These are phyloP conservation scores for Bombylius discolor DNA, from an alignment of 2,888 invertebrate genomes.

Conservation along the genomic window DNA sequence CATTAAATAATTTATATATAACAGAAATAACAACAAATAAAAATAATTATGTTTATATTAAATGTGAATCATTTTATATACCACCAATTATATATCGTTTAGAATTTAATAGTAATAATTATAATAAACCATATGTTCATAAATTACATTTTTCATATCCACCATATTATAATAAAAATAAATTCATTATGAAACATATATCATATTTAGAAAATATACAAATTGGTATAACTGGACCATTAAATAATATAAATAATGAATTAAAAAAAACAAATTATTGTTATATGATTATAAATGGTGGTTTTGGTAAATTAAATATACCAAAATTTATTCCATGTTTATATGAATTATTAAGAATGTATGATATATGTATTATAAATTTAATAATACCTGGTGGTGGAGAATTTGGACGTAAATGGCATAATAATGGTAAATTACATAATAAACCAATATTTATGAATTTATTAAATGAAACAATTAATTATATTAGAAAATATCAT, in stretches of 20 bases:
- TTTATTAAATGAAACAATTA: neutral
- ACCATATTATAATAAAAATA: too few relatives aligned
- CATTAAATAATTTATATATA: neutral
- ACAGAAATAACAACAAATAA: neutral
- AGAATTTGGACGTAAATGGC: neutral
- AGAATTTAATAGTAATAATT: neutral
- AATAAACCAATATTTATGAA: neutral
- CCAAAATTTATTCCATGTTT: neutral
- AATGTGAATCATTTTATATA: neutral
- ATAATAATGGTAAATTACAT: neutral
- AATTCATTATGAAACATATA: too few relatives aligned
- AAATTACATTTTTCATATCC: too few relatives aligned
- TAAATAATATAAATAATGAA: too few relatives aligned
- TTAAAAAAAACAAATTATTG: neutral
- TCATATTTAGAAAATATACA: too few relatives aligned
- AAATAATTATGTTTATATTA: neutral
- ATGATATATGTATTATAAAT: neutral
- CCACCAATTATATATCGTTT: neutral
- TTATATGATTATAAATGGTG: neutral
- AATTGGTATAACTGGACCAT: too few relatives aligned
- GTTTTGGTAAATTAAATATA: neutral
- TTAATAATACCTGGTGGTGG: neutral
- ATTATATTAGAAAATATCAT: neutral
- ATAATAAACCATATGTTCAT: too few relatives aligned
- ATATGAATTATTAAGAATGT: neutral